Evolutionary conservation across 64 coral and sea anemone genomes (phyloP).

Genomic region (Montipora sp.): DNA sequence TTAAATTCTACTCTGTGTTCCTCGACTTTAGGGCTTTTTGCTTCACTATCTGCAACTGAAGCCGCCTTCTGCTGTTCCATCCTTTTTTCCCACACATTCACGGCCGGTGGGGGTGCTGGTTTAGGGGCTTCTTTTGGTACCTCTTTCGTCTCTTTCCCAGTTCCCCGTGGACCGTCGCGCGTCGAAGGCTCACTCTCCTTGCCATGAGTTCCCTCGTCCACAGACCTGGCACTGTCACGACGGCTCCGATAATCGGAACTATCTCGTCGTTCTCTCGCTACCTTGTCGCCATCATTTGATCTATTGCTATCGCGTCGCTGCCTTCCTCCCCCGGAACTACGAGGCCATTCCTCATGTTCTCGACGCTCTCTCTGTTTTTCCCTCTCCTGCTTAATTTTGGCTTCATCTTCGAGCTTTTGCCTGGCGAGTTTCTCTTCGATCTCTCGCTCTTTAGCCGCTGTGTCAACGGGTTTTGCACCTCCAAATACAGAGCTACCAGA

Average conservation of each 20-base stretch:
- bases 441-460: constrained; percentile 91
- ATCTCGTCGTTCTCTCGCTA: constrained; percentile 50
- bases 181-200: constrained; percentile 8
- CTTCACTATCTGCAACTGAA: constrained; percentile 17
- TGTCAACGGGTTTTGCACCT: constrained; percentile 96
- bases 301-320: constrained; percentile 30
- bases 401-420: constrained; percentile 78
- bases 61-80: constrained; percentile 84
- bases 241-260: constrained; percentile 64
- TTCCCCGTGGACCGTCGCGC: constrained; percentile 53
- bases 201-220: constrained; percentile 70
- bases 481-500: constrained; percentile 90
- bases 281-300: constrained; percentile 65
- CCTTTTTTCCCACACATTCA: constrained; percentile 85
- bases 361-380: constrained; percentile 74
- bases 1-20: constrained; percentile 22
- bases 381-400: constrained; percentile 66
- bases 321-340: not conserved
- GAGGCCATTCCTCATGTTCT: constrained; percentile 50
- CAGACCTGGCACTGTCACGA: constrained; percentile 79
- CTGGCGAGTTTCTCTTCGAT: constrained; percentile 84
- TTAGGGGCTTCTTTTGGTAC: constrained; percentile 47
- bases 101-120: constrained; percentile 68
- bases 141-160: constrained; percentile 51
- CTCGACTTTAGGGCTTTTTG: constrained; percentile 16